Percentiles rank a stretch among this genome's conserved stretches.
Evolutionary conservation across 2,797 vertebrate genomes (phyloP).

Genomic region (Pangasius sanitwongsei): DNA sequence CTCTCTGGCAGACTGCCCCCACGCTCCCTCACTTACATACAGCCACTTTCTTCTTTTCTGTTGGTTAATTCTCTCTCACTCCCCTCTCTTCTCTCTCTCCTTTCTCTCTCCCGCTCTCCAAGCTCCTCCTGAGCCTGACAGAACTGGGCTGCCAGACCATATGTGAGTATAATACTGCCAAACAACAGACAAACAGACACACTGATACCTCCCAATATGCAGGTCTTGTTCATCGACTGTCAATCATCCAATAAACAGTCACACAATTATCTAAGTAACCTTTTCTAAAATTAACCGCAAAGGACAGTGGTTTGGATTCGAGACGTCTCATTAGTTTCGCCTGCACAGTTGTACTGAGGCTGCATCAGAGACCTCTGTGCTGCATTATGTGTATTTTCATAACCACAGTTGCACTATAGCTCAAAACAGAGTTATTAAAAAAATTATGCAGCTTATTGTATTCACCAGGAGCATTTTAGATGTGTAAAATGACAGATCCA

Average conservation of each 20-base stretch:
- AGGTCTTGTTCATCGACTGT: slow-evolving; percentile 60
- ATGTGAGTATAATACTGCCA: slow-evolving; percentile 65
- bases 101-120: slow-evolving; percentile 44
- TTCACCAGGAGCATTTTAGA: slow-evolving; percentile 16
- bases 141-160: slow-evolving; percentile 62
- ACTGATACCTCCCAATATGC: slow-evolving; percentile 37
- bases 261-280: slow-evolving; percentile 57
- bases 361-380: slow-evolving; percentile 3
- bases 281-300: slow-evolving; percentile 61
- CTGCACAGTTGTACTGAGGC: not conserved
- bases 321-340: slow-evolving; percentile 22
- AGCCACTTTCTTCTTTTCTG: slow-evolving; percentile 36
- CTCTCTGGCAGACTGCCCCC: slow-evolving; percentile 62
- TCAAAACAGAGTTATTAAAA: slow-evolving; percentile 27
- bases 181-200: slow-evolving; percentile 56
- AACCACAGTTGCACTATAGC: not conserved
- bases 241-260: slow-evolving; percentile 56
- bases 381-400: slow-evolving; percentile 17
- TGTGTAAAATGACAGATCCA: slow-evolving; percentile 32
- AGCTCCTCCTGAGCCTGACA: slow-evolving; percentile 61
- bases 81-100: slow-evolving; percentile 36
- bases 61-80: slow-evolving; percentile 41
- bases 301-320: slow-evolving; percentile 44
- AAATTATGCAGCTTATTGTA: not conserved
- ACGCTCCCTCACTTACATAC: slow-evolving; percentile 9